phyloP scores from a whole-genome alignment of 2,888 invertebrate species.

The Ormyrus pomaceus region DNA sequence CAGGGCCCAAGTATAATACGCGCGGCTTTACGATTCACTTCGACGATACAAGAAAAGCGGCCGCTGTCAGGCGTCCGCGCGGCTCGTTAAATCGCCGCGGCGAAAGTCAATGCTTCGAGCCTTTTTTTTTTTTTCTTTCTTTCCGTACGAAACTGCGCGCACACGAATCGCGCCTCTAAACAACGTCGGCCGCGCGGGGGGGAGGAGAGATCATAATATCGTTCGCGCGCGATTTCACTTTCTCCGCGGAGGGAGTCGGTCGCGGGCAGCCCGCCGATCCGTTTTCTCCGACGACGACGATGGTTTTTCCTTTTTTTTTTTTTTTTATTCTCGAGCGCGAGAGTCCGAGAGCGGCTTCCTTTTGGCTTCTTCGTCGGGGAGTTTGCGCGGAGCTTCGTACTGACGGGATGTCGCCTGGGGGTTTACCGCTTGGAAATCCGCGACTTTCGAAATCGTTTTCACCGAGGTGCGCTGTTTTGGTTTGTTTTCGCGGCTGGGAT shows the following conservation, averaged over 20 bases:
- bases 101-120: slow-evolving; percentile 41
- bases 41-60: slow-evolving; percentile 1
- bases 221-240: slow-evolving; percentile 45
- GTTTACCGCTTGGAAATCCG: too few species aligned
- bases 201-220: too few species aligned
- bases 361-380: too few species aligned
- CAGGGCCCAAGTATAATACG: too few species aligned
- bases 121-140: too few species aligned
- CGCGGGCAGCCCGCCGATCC: too few species aligned
- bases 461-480: too few species aligned
- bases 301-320: slow-evolving; percentile 8
- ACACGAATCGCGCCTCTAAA: slow-evolving; percentile 1
- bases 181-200: not conserved
- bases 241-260: slow-evolving; percentile 14
- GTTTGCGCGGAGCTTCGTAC: not conserved
- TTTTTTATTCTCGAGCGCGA: not conserved
- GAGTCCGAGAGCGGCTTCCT: too few species aligned
- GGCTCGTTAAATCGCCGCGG: slow-evolving; percentile 20
- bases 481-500: too few species aligned
- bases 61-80: not conserved
- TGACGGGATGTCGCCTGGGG: not conserved
- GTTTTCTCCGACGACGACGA: too few species aligned
- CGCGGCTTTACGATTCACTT: slow-evolving; percentile 15
- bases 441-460: too few species aligned
- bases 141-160: slow-evolving; percentile 22